Percentiles rank a stretch among this genome's conserved stretches.
phyloP scores from a whole-genome alignment of 2,113 vertebrate species.

The Channa argus region DNA sequence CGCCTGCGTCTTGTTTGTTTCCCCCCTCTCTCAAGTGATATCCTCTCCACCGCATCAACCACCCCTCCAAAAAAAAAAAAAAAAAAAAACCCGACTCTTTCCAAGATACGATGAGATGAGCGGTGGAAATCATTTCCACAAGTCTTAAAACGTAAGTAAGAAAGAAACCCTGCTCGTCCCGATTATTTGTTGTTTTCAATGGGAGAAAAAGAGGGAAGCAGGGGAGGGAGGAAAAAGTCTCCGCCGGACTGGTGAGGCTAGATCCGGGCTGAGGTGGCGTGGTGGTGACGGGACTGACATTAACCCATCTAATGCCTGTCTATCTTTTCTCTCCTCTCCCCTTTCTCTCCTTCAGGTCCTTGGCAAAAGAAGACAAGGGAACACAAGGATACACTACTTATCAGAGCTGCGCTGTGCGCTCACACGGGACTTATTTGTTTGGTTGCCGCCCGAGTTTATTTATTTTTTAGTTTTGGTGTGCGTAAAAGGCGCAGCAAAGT shows the following conservation, averaged over 20 bases:
- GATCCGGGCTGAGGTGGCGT: conserved; percentile 92
- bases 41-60: conserved; percentile 78
- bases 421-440: conserved; percentile 79
- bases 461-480: conserved; percentile 67
- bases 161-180: conserved; percentile 31
- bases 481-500: conserved; percentile 76
- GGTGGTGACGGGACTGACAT: conserved; percentile 90
- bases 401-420: conserved; percentile 64
- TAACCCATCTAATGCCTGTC: conserved; percentile 90
- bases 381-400: conserved; percentile 70
- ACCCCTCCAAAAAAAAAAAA: conserved; percentile 83
- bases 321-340: conserved; percentile 75
- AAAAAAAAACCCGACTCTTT: conserved; percentile 74
- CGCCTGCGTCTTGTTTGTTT: conserved; percentile 80
- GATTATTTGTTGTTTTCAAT: conserved; percentile 32
- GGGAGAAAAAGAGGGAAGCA: conserved; percentile 59
- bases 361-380: conserved; percentile 48
- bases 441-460: conserved; percentile 65
- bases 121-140: conserved; percentile 81
- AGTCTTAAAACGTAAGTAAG: conserved; percentile 81
- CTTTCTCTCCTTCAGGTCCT: conserved; percentile 82
- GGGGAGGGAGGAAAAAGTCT: conserved; percentile 86
- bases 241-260: conserved; percentile 86
- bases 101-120: conserved; percentile 77
- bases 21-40: conserved; percentile 79